Percentiles rank a stretch among this genome's conserved stretches.
phyloP scores from a whole-genome alignment of 1,140 invertebrate genomes.

The Saxidomus purpurata region DNA sequence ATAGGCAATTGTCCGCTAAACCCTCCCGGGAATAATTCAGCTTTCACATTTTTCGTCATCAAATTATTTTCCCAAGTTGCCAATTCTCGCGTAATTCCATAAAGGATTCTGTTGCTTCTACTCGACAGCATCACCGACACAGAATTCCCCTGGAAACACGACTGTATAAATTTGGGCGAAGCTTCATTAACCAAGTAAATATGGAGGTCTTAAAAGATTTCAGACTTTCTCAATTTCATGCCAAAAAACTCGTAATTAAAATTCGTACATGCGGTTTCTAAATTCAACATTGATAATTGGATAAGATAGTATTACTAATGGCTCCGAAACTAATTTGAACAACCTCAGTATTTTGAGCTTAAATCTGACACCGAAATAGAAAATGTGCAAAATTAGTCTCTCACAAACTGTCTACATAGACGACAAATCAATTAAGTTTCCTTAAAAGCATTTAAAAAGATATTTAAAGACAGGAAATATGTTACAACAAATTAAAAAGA shows the following conservation, averaged over 20 bases:
- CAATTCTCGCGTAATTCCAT: slow-evolving; percentile 36
- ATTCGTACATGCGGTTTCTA: not conserved
- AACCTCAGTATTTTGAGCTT: no score
- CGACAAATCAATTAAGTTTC: not conserved
- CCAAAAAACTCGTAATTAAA: not conserved
- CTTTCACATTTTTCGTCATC: slow-evolving; percentile 42
- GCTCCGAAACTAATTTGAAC: no score
- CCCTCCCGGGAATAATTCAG: slow-evolving; percentile 26
- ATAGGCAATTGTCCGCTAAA: slow-evolving; percentile 38
- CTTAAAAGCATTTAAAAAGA: not conserved
- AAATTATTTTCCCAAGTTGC: slow-evolving; percentile 38
- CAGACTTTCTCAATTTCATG: not conserved
- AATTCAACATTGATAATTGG: not conserved
- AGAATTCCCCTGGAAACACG: slow-evolving; percentile 19
- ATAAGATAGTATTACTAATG: no score
- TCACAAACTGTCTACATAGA: not conserved
- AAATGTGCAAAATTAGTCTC: no score
- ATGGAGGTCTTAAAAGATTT: not conserved
- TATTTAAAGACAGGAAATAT: no score
- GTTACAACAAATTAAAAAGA: no score
- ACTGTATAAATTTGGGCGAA: slow-evolving; percentile 23
- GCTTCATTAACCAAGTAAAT: slow-evolving; percentile 15
- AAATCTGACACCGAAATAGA: no score
- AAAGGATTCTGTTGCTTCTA: not conserved
- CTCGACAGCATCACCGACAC: not conserved